These are phyloP conservation scores for Phenganax stokvisi DNA, from an alignment of 92 coral and sea anemone species.

Conservation along the genomic window DNA sequence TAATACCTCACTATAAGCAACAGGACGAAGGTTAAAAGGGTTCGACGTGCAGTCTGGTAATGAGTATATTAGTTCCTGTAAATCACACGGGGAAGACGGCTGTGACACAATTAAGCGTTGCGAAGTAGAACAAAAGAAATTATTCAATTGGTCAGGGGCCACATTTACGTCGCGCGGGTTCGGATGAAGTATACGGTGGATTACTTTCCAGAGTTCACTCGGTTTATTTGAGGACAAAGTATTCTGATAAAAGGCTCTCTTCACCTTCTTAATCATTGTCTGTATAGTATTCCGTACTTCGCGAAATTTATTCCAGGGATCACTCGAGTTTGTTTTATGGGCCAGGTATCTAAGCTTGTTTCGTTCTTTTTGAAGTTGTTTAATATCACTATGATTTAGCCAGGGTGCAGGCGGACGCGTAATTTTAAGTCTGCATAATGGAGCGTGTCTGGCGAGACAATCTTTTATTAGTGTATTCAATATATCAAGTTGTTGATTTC, in stretches of 20 bases:
- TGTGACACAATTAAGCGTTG: slow-evolving; percentile 24
- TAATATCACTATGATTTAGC: slow-evolving; percentile 21
- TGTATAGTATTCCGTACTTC: slow-evolving; percentile 29
- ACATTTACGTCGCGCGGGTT: slow-evolving; percentile 9
- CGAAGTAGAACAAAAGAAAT: slow-evolving; percentile 15
- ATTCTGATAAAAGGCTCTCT: slow-evolving; percentile 35
- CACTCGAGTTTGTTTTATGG: slow-evolving; percentile 19
- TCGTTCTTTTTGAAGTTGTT: slow-evolving; percentile 29
- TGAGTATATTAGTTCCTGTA: not conserved
- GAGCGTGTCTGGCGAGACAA: slow-evolving; percentile 9
- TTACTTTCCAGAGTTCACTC: slow-evolving; percentile 26
- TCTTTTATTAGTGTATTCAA: not conserved
- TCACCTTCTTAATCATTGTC: slow-evolving; percentile 33
- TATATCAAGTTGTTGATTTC: not conserved
- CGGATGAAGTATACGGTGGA: slow-evolving; percentile 29
- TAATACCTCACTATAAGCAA: slow-evolving; percentile 34
- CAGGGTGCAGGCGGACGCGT: slow-evolving; percentile 39
- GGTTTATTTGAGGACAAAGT: slow-evolving; percentile 30
- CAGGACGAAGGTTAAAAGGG: slow-evolving; percentile 33
- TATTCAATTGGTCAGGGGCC: slow-evolving; percentile 14
- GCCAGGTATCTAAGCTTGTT: slow-evolving; percentile 30
- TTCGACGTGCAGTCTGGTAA: not conserved
- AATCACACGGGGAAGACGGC: slow-evolving; percentile 3
- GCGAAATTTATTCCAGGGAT: slow-evolving; percentile 26
- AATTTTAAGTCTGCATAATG: slow-evolving; percentile 13